A percentile compares a stretch with the other conserved stretches of the same genome.
These are phyloP conservation scores for Epinephelus lanceolatus DNA, from an alignment of 2,113 vertebrate genomes.

Conservation along the genomic window DNA sequence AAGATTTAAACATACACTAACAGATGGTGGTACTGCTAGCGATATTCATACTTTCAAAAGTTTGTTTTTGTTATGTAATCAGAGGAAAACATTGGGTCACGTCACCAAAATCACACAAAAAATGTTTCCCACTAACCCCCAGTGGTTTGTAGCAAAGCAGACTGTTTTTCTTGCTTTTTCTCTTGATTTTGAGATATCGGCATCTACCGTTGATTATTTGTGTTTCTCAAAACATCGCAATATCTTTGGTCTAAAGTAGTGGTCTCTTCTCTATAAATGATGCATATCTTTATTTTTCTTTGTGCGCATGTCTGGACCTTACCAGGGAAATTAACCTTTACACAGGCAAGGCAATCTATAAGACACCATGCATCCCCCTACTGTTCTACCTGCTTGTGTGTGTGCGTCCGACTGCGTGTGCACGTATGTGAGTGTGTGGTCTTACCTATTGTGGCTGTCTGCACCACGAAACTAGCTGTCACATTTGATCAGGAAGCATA, in stretches of 20 bases:
- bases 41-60: neutral
- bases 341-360: neutral
- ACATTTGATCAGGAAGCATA: conserved; percentile 79
- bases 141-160: neutral
- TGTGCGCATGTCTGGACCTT: neutral
- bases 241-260: neutral
- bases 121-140: neutral
- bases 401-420: neutral
- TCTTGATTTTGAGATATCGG: neutral
- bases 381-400: neutral
- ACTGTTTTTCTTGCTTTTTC: neutral
- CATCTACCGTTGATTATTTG: neutral
- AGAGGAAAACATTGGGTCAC: neutral
- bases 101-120: conserved; percentile 1
- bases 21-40: neutral
- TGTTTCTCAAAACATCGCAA: neutral
- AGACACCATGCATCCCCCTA: neutral
- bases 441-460: conserved; percentile 57
- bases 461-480: conserved; percentile 69
- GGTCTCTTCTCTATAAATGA: neutral
- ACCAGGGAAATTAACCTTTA: neutral
- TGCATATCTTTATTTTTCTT: neutral
- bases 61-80: conserved; percentile 1
- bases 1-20: conserved; percentile 13
- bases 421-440: neutral